Evolutionary conservation across 2,113 vertebrate species (phyloP).

Genomic region (Galemys pyrenaicus): DNA sequence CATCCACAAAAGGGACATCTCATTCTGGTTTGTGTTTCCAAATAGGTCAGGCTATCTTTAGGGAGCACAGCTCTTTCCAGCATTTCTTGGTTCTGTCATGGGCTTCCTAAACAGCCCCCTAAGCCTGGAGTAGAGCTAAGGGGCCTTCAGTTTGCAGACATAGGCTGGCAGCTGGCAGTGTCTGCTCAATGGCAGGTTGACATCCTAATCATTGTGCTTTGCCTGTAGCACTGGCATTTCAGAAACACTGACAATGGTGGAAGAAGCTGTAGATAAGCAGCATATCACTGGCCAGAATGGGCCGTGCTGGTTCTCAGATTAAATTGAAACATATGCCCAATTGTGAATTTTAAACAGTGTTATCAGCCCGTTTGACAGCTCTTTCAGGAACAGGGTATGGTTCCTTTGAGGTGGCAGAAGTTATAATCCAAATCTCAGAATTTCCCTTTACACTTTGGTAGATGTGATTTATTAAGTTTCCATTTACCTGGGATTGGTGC

Average conservation of each 20-base stretch:
- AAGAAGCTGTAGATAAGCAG: conserved; percentile 72
- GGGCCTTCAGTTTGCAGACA: not conserved
- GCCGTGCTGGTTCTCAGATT: conserved; percentile 77
- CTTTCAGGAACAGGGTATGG: conserved; percentile 48
- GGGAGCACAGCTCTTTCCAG: not conserved
- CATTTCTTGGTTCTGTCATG: not conserved
- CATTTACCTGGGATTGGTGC: not conserved
- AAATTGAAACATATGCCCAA: conserved; percentile 80
- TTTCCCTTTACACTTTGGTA: not conserved
- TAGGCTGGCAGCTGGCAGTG: not conserved
- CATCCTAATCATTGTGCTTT: not conserved
- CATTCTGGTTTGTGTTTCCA: not conserved
- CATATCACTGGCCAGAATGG: conserved; percentile 75
- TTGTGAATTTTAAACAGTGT: conserved; percentile 78
- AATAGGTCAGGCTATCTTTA: not conserved
- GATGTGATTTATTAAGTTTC: not conserved
- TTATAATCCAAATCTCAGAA: conserved; percentile 55
- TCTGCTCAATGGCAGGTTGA: conserved; percentile 15
- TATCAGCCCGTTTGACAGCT: conserved; percentile 79
- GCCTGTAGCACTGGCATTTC: conserved; percentile 34
- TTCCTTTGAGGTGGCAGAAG: conserved; percentile 60
- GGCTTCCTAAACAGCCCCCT: not conserved
- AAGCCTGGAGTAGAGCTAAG: not conserved
- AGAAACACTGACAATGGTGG: conserved; percentile 76
- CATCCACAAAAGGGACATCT: not conserved